Conservation (phyloP, 2,113 vertebrate species). For the Paedocypris sp. region DNA sequence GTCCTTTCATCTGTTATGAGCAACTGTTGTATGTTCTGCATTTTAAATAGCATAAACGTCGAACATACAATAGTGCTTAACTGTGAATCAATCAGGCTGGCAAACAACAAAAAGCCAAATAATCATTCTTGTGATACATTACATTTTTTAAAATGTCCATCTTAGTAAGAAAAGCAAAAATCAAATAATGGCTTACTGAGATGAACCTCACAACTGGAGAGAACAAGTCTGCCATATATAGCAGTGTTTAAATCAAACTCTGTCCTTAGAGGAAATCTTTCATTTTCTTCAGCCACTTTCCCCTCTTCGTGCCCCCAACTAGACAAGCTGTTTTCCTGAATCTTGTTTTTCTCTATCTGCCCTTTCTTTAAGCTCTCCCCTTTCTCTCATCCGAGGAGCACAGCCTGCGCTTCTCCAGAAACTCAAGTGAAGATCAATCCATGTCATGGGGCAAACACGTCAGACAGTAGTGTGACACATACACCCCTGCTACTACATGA, state of each 20-base stretch:
- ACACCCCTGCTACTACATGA: conserved; percentile 15
- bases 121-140: no score
- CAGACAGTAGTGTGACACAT: conserved; percentile 11
- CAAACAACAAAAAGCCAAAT: no score
- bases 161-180: no score
- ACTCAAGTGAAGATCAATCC: background rate
- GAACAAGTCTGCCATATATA: background rate
- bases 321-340: conserved; percentile 15
- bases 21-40: no score
- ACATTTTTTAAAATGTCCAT: no score
- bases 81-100: no score
- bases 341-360: background rate
- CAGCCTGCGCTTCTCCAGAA: background rate
- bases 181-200: no score
- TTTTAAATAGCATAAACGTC: no score
- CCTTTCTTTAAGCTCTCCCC: background rate
- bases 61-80: no score
- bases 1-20: no score
- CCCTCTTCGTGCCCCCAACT: background rate
- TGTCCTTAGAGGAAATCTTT: conserved; percentile 1
- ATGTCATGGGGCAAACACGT: conserved; percentile 23
- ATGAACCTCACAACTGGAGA: no score
- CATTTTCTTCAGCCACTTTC: background rate
- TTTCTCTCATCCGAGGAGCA: no score
- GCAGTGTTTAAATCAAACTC: background rate